Evolutionary conservation across 2,888 invertebrate genomes (phyloP).

Genomic region (Thymelicus acteon): DNA sequence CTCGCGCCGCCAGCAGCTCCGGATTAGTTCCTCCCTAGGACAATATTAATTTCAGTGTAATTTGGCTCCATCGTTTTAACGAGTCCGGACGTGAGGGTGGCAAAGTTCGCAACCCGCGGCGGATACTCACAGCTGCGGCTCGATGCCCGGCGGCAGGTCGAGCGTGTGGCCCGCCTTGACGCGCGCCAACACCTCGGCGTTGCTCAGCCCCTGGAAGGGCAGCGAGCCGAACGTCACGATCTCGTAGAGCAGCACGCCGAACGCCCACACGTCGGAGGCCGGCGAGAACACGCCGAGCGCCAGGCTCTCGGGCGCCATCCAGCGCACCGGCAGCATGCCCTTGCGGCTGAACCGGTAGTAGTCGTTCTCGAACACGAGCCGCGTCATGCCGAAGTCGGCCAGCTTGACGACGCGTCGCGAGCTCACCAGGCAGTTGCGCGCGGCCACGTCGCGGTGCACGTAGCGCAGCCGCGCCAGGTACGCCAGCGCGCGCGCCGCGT

Average conservation of each 20-base stretch:
- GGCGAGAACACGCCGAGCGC: conserved; percentile 93
- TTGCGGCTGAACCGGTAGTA: conserved; percentile 95
- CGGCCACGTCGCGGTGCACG: conserved; percentile 95
- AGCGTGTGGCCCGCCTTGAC: conserved; percentile 91
- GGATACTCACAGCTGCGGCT: conserved; percentile 90
- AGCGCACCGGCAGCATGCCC: conserved; percentile 94
- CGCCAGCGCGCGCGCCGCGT: conserved; percentile 92
- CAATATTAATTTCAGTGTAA: too few species aligned
- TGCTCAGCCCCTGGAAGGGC: conserved; percentile 94
- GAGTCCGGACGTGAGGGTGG: too few species aligned
- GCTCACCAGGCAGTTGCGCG: conserved; percentile 91
- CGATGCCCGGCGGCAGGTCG: conserved; percentile 90
- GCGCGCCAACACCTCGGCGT: conserved; percentile 92
- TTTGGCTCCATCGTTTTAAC: too few species aligned
- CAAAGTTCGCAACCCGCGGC: too few species aligned
- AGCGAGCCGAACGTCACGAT: conserved; percentile 96
- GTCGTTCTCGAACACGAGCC: conserved; percentile 94
- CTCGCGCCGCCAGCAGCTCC: conserved; percentile 91
- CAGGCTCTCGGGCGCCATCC: conserved; percentile 97
- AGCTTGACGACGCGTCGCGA: conserved; percentile 90
- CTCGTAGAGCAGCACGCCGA: conserved; percentile 93
- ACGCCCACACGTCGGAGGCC: conserved; percentile 96
- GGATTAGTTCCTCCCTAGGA: conserved; percentile 88
- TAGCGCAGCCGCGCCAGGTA: conserved; percentile 94
- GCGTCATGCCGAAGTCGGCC: conserved; percentile 96